Conservation (phyloP, 2,888 invertebrate species). For the Spilosoma lubricipeda region DNA sequence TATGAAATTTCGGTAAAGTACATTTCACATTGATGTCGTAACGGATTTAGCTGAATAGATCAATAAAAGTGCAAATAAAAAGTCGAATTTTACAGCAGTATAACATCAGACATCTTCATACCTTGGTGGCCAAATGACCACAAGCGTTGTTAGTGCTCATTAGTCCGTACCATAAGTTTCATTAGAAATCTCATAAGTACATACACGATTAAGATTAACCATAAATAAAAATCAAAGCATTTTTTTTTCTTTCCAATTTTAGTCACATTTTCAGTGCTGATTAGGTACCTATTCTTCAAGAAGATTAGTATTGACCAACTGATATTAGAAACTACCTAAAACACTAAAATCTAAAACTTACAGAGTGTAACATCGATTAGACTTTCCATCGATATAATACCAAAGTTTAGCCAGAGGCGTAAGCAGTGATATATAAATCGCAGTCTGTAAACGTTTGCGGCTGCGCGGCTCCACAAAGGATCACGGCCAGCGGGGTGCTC, state of each 20-base stretch:
- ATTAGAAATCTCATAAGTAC: too few species aligned
- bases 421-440: conserved; percentile 33
- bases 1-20: too few species aligned
- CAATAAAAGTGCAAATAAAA: too few species aligned
- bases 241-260: too few species aligned
- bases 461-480: conserved; percentile 71
- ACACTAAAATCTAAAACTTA: conserved; percentile 10
- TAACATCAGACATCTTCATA: background rate
- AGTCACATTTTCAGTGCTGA: too few species aligned
- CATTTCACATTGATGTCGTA: too few species aligned
- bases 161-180: too few species aligned
- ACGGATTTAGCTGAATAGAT: too few species aligned
- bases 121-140: background rate
- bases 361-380: conserved; percentile 5
- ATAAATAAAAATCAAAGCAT: too few species aligned
- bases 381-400: conserved; percentile 15
- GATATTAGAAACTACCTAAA: conserved; percentile 19
- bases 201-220: too few species aligned
- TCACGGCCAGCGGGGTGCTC: conserved; percentile 76
- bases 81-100: background rate
- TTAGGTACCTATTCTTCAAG: background rate
- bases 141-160: too few species aligned
- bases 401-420: conserved; percentile 12
- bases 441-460: conserved; percentile 34
- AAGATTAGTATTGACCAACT: background rate